Percentiles rank a stretch among this genome's conserved stretches.
These are phyloP conservation scores for Macrochelys suwanniensis DNA, from an alignment of 2,797 vertebrate genomes.

Conservation along the genomic window DNA sequence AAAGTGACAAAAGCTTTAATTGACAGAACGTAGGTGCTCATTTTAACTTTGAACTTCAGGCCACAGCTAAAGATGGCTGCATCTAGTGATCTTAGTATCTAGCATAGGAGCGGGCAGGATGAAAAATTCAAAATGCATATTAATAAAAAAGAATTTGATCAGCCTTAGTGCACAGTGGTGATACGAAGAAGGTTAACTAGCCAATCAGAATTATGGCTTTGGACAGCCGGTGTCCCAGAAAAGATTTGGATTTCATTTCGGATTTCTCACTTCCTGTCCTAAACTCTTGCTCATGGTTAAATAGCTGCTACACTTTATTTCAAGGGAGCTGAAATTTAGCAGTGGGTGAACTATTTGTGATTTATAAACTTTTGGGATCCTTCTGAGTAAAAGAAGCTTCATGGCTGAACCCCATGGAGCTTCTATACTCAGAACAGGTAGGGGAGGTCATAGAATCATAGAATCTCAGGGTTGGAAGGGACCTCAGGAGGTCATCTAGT, in stretches of 20 bases:
- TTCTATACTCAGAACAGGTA: too few relatives aligned
- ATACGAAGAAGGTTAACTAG: not conserved
- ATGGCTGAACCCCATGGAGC: too few relatives aligned
- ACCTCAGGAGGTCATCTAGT: too few relatives aligned
- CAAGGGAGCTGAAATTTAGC: not conserved
- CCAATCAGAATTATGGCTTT: not conserved
- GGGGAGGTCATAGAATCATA: too few relatives aligned
- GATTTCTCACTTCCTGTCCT: not conserved
- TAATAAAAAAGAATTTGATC: not conserved
- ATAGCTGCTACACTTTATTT: not conserved
- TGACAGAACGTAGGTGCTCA: not conserved
- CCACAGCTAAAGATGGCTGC: not conserved
- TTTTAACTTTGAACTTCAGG: not conserved
- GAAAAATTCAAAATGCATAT: not conserved
- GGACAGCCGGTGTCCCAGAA: not conserved
- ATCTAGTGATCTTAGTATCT: not conserved
- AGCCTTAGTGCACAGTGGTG: not conserved
- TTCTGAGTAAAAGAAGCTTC: not conserved
- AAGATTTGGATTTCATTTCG: not conserved
- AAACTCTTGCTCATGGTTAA: not conserved
- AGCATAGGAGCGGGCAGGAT: not conserved
- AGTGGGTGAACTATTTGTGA: accelerated
- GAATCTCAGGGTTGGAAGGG: too few relatives aligned
- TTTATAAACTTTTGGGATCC: not conserved
- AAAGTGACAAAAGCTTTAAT: not conserved